Conservation (phyloP, 2,888 invertebrate genomes). For the Cryptophagus acutangulus region DNA sequence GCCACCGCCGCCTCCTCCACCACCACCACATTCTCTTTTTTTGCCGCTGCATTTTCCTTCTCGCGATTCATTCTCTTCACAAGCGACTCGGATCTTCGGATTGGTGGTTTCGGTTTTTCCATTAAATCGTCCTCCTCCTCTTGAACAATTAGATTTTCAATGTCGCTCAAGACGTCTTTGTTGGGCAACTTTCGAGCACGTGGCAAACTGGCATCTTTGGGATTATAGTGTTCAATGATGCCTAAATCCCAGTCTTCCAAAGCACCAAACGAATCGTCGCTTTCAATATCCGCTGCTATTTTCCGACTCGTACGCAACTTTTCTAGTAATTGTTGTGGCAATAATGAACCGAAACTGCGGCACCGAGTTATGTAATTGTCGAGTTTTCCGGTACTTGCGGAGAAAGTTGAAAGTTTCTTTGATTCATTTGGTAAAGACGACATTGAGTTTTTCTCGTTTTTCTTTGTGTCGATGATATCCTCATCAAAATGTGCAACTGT, state of each 20-base stretch:
- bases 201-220: constrained; percentile 46
- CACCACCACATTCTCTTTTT: constrained; percentile 9
- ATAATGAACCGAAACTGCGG: constrained; percentile 49
- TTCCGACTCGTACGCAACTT: constrained; percentile 41
- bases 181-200: constrained; percentile 35
- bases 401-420: constrained; percentile 35
- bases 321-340: constrained; percentile 46
- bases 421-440: constrained; percentile 38
- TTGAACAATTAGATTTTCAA: constrained; percentile 40
- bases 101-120: constrained; percentile 34
- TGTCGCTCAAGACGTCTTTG: constrained; percentile 35
- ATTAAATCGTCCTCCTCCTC: constrained; percentile 33
- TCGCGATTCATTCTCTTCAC: constrained; percentile 38
- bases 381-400: constrained; percentile 43
- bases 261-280: constrained; percentile 49
- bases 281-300: constrained; percentile 43
- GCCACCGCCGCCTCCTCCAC: constrained; percentile 19
- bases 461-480: constrained; percentile 28
- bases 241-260: constrained; percentile 52
- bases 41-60: constrained; percentile 17
- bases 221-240: constrained; percentile 48
- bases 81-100: constrained; percentile 38
- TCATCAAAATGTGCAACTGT: constrained; percentile 39
- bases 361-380: constrained; percentile 49
- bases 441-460: constrained; percentile 32